Base-by-base conservation (phyloP, 2,888 invertebrate species). In the Lasioglossum calceatum region DNA sequence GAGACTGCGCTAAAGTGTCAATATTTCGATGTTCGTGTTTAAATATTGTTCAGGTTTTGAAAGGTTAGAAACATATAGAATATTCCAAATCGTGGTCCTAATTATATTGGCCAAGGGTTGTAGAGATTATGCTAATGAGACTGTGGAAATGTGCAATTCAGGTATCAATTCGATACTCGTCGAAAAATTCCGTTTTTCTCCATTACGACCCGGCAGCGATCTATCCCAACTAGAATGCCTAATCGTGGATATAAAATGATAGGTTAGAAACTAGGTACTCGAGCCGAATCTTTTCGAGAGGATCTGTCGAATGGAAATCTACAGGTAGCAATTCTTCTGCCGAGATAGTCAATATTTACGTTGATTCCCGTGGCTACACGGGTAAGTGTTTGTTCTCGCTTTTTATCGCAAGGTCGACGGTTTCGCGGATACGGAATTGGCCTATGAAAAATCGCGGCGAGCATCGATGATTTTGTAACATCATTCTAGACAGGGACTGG, bases 331-430 rank as follows among this genome's bases (percentile, higher is more conserved):
- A 70, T 74, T 81, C 44, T 39, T 82, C n/a, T 27, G 42, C 2
- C 10, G 23, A 19, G 32, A 81, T n/a, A 19, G 42, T 81, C 44
- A 70, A 81, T 81, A 74, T 82, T 74, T 82, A n/a, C 47, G 44
- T 32, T 64, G 42, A 39, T 58, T 42, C 19, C 64, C 23, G 23
- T 36, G 44, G 27, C 67, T 79, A 50, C 16, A 14, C 32, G 64
- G 27, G n/a, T 42, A 23, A 47, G 16, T 79, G 39, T 73, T 73
- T 82, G 72, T 14, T 82, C 64, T 50, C 16, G 23, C 42, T 50
- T 54, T 77, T 67, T 67, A 36, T 47, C 61, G 42, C 71, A 71
- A 71, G 71, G 71, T 71, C 71, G 42, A 36, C 64, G n/a, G 3
- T 44, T 36, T 12, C 23, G 23, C 36, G 32, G 32, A 64, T 27